Conservation (phyloP, 2,797 vertebrate species). For the Paedocypris micromegethes region DNA sequence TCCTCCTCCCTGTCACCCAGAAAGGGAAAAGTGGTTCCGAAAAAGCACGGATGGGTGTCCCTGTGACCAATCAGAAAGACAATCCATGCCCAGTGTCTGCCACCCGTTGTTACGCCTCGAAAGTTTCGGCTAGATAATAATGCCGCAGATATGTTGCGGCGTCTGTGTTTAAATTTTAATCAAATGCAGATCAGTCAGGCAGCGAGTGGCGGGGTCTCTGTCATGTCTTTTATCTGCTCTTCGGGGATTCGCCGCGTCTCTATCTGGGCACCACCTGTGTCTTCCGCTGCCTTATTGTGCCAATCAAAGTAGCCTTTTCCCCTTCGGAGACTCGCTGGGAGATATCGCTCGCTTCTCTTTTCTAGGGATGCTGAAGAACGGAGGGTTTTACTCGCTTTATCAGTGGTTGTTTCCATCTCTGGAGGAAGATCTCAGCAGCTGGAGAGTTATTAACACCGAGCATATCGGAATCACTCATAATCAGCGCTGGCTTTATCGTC, state of each 20-base stretch:
- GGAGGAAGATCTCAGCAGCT: slow-evolving; percentile 16
- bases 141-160: slow-evolving; percentile 37
- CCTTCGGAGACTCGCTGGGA: slow-evolving; percentile 42
- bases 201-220: slow-evolving; percentile 55
- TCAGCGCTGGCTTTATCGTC: slow-evolving; percentile 22
- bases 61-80: too few relatives aligned
- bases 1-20: too few relatives aligned
- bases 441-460: slow-evolving; percentile 24
- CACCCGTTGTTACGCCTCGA: not conserved
- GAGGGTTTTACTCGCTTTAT: slow-evolving; percentile 8
- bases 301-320: slow-evolving; percentile 57
- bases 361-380: slow-evolving; percentile 17
- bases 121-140: slow-evolving; percentile 18
- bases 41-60: too few relatives aligned
- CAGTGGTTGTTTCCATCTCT: slow-evolving; percentile 22
- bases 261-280: slow-evolving; percentile 58
- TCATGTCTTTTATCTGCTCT: slow-evolving; percentile 54
- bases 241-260: slow-evolving; percentile 56
- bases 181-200: slow-evolving; percentile 55
- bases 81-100: too few relatives aligned
- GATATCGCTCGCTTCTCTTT: slow-evolving; percentile 44
- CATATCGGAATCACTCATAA: slow-evolving; percentile 36
- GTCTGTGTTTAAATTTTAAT: slow-evolving; percentile 63
- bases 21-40: too few relatives aligned
- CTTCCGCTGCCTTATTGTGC: slow-evolving; percentile 57